Evolutionary conservation across 2,797 vertebrate genomes (phyloP).

Genomic region (Cynopterus sphinx): DNA sequence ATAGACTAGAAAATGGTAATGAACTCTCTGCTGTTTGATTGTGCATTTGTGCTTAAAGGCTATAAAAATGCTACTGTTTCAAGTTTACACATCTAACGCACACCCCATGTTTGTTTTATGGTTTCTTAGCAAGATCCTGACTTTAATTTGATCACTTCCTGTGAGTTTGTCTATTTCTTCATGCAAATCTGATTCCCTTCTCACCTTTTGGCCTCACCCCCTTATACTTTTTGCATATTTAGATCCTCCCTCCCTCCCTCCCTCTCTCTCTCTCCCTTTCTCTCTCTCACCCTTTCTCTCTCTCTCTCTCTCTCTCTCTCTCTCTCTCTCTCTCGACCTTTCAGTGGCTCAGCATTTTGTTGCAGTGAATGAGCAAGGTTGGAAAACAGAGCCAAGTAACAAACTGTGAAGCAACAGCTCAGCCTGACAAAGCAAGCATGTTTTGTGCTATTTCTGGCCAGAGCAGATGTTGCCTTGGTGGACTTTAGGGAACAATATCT

Average conservation of each 20-base stretch:
- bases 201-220: fast-evolving
- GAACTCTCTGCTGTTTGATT: background rate
- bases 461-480: conserved; percentile 37
- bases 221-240: background rate
- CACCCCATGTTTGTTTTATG: background rate
- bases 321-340: background rate
- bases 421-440: background rate
- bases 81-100: background rate
- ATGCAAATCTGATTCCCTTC: background rate
- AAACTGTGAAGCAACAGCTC: background rate
- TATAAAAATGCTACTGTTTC: background rate
- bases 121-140: background rate
- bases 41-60: background rate
- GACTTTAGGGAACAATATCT: background rate
- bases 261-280: background rate
- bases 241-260: background rate
- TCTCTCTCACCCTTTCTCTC: background rate
- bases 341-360: conserved; percentile 19
- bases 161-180: background rate
- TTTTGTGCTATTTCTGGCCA: conserved; percentile 22
- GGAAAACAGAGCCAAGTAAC: conserved; percentile 35
- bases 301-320: too few relatives aligned
- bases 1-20: background rate
- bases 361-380: background rate
- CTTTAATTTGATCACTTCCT: background rate